Percentiles rank a stretch among this genome's conserved stretches.
phyloP scores from a whole-genome alignment of 2,113 vertebrate species.

The Zosterops borbonicus region DNA sequence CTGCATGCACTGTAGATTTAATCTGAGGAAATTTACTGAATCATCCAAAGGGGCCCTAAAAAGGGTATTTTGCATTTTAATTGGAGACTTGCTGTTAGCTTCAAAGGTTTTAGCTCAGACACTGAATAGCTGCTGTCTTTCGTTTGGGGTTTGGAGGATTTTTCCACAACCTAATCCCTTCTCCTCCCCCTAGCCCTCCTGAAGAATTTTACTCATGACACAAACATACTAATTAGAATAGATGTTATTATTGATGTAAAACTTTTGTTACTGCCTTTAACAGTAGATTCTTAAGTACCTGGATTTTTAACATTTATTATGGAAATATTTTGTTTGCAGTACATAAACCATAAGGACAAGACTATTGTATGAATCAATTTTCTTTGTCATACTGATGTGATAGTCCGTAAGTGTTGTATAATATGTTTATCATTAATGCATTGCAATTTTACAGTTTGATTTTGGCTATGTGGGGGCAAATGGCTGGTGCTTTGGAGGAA shows the following conservation, averaged over 20 bases:
- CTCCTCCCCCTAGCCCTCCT: background rate
- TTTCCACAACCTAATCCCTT: background rate
- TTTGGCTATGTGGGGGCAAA: accelerated
- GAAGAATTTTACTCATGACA: background rate
- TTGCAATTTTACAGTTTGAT: background rate
- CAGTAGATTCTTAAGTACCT: background rate
- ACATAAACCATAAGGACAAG: background rate
- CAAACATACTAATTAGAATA: background rate
- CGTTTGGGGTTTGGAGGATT: background rate
- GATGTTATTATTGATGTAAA: background rate
- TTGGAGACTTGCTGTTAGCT: background rate
- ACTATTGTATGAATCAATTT: background rate
- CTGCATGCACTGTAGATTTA: background rate
- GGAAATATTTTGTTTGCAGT: background rate
- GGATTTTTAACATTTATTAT: constrained; percentile 21
- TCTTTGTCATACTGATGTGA: background rate
- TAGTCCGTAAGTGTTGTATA: background rate
- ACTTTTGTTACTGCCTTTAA: background rate
- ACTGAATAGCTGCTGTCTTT: background rate
- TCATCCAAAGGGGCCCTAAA: background rate
- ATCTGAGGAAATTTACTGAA: background rate
- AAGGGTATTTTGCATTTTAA: background rate
- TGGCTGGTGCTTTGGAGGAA: background rate
- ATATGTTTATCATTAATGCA: background rate
- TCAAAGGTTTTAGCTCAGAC: constrained; percentile 6